A percentile compares a stretch with the other conserved stretches of the same genome.
These are phyloP conservation scores for Macaca fascicularis DNA, from an alignment of 2,113 vertebrate species.

Conservation along the genomic window T2T-MFA8v1.1 NC_088391.1:8535001-8535500, in stretches of 20 bases:
- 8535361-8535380: background rate
- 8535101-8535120: background rate
- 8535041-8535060: background rate
- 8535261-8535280: background rate
- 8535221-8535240: background rate
- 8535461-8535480: background rate
- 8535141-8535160: background rate
- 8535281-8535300: background rate
- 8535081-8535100: background rate
- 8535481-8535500: background rate
- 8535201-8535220: background rate
- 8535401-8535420: background rate
- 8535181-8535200: background rate
- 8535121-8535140: background rate
- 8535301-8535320: background rate
- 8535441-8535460: background rate
- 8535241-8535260: background rate
- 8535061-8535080: background rate
- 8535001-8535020: background rate
- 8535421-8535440: fast-evolving
- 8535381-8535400: background rate
- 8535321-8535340: background rate
- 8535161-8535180: background rate
- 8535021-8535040: background rate
- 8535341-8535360: background rate